Base-by-base conservation (phyloP, 2,888 invertebrate genomes). In the Micropterix aruncella region DNA sequence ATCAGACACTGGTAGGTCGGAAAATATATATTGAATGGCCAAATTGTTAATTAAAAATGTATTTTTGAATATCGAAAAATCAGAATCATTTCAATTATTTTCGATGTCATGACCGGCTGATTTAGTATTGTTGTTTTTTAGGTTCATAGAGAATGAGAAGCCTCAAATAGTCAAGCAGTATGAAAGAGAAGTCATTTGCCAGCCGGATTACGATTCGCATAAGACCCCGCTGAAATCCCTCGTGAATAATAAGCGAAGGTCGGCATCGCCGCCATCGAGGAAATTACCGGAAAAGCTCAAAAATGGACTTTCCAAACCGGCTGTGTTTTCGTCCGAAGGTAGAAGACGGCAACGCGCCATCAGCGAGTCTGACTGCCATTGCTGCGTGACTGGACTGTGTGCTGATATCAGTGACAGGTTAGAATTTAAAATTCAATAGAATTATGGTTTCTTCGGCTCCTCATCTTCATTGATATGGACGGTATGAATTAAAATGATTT, bases 271-370 rank as follows among this genome's bases (percentile, higher is more conserved):
- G 2, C 47, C 40, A 36, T 49, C 40, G 27, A 48, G 44, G 43
- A 50, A 48, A 38, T 46, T 46, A 44, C 39, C 41, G 1, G 47
- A 48, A 16, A 37, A 19, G 16, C 18, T 43, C 16, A 27, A 27
- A 7, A 27, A 27, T 7, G 27, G 5, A 12, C 7, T 27, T 27
- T 12, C 27, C 7, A 39, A 44, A 9, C 42, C 38, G 7, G 43
- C 40, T n/a, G 43, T 37, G 3, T 18, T 40, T n/a, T 17, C 3
- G 2, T 37, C 17, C 27, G 70, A 70, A 52, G 66, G 67, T 3
- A 61, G 70, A 2, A 58, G 71, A 53, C 58, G 71, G 52, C 70
- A 69, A 45, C 54, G 71, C 42, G 70, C 71, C 2, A 57, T 66
- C 1, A 71, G 71, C 58, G 71, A 71, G 60, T 70, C 71, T 44